Evolutionary conservation across 2,888 invertebrate species (phyloP), one percentile per base, ranked within the genome.

Genomic region (Drosophila atripex): DNA sequence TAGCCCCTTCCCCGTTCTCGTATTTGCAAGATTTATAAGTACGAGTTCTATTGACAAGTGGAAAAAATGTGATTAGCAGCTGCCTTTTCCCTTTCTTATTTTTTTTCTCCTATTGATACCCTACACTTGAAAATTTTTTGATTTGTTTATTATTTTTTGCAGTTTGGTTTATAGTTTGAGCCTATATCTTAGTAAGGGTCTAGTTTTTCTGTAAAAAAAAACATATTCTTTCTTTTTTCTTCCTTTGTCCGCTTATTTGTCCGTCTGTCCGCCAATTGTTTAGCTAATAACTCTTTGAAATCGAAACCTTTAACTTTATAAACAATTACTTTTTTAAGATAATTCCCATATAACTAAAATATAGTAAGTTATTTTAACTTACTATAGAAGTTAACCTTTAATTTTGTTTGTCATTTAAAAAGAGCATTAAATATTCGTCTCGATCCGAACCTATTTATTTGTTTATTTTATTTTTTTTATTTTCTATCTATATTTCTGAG

Each of bases 41-140:
- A 55, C 50, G 35, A 50, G 51, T 65, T 66, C 63, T 61, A 61
- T 69, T 71, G 71, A 60, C 69, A 71, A 71, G 53, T 61, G 63
- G 30, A 28, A 61, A 28, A 54, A 70, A 70, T 61, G 71, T 39
- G 63, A 63, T 54, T 71, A 38, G 30, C n/a, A 9, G 12, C 58
- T 23, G 51, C 54, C 39, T 55, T 12, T 41, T 30, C 16, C 30
- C 30, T 23, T 21, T 16, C 30, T 23, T 21, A 11, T 16, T 4
- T 16, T 5, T 14, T 49, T 23, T 45, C 16, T 9, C 9, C 18
- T 7, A 8, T n/a, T 16, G 18, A 9, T 41, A 16, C 39, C 18
- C 39, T 41, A 18, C 14, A 18, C 16, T 41, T 8, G 11, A n/a
- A 3, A 14, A 14, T 8, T 38, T 12, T 8, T 12, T 7, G 12